Evolutionary conservation across 53 echinoderm and acorn worm genomes (phyloP), one percentile per base, ranked within the genome.

Genomic region (Henricia sp.): DNA sequence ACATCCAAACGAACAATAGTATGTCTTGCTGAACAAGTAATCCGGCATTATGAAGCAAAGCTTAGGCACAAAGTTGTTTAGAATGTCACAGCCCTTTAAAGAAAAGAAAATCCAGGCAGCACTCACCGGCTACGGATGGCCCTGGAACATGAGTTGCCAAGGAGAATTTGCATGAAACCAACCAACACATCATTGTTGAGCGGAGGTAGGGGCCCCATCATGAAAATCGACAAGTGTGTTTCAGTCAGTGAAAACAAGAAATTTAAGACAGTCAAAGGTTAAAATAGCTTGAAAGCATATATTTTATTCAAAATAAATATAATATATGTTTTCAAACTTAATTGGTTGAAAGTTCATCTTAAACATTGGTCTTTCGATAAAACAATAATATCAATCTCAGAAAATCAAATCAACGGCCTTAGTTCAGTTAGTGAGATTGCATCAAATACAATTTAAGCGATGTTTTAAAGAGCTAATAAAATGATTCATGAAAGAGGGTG

Each of bases 41-140:
- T 53, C 16, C 3, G 21, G 21, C 3, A 53, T 17, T 6, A 3
- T 5, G 53, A 53, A 16, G 21, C 16, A 53, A 5, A 25, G 21
- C 8, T 3, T 56, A 9, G 6, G 10, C 20, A 16, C 4, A 3
- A 23, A n/a, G 57, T 56, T 44, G 21, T 25, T 56, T 21, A 56
- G 10, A 6, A 21, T 23, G 24, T 9, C 4, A 63, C 6, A 33
- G 54, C 53, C 20, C 37, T 34, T 6, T 20, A n/a, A 21, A 3
- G n/a, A n/a, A n/a, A n/a, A n/a, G n/a, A n/a, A n/a, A n/a, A n/a
- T n/a, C n/a, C n/a, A n/a, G n/a, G n/a, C n/a, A n/a, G n/a, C n/a
- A 53, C 85, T 85, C 83, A 91, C 91, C 91, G 87, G 43, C 76
- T 43, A 53, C 78, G 67, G 59, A 91, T 87, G 84, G 91, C 91